Conservation (phyloP, 2,888 invertebrate genomes). For the Xanthia icteritia region DNA sequence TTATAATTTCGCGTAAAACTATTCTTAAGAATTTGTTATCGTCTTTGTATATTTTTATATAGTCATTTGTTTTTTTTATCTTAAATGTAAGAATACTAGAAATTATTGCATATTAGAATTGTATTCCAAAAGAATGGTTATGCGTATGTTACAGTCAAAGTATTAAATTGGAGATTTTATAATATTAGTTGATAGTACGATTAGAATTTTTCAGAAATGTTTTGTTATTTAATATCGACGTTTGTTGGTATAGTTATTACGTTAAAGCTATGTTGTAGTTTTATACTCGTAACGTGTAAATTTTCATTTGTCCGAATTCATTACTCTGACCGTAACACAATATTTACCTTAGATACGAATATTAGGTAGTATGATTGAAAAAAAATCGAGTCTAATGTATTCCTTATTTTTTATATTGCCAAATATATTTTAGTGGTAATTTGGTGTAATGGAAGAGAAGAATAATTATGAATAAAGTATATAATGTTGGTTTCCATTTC, state of each 20-base stretch:
- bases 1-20: slow-evolving; percentile 45
- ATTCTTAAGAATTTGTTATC: slow-evolving; percentile 75
- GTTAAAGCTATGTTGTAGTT: slow-evolving; percentile 61
- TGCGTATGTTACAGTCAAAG: slow-evolving; percentile 77
- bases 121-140: slow-evolving; percentile 76
- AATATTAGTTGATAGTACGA: slow-evolving; percentile 49
- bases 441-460: slow-evolving; percentile 84
- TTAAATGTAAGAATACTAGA: slow-evolving; percentile 67
- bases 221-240: slow-evolving; percentile 42
- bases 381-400: slow-evolving; percentile 86
- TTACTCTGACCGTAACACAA: slow-evolving; percentile 74
- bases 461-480: slow-evolving; percentile 83
- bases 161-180: slow-evolving; percentile 70
- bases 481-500: slow-evolving; percentile 86
- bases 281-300: slow-evolving; percentile 59
- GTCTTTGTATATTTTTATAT: slow-evolving; percentile 82
- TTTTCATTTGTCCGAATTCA: slow-evolving; percentile 69
- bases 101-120: slow-evolving; percentile 74
- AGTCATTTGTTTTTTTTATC: slow-evolving; percentile 81
- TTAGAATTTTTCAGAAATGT: slow-evolving; percentile 41
- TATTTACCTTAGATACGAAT: slow-evolving; percentile 77
- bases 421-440: slow-evolving; percentile 89
- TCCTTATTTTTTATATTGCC: slow-evolving; percentile 90
- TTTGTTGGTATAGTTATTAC: slow-evolving; percentile 41
- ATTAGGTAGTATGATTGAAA: slow-evolving; percentile 84